Base-by-base conservation (phyloP, 2,113 vertebrate genomes). In the Oryzias melastigma region DNA sequence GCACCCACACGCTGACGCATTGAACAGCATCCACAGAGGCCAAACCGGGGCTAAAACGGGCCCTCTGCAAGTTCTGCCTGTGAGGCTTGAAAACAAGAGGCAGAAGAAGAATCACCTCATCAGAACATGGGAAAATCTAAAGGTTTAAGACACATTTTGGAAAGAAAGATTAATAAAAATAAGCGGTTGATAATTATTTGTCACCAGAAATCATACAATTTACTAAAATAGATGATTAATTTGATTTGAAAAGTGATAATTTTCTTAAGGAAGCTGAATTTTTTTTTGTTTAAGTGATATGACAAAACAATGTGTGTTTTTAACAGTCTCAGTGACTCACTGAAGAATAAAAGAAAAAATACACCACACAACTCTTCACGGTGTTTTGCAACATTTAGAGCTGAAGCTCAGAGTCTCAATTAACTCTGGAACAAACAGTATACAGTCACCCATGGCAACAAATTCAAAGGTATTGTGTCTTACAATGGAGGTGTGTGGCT, bases 1-100 rank as follows among this genome's bases (percentile, higher is more conserved):
- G 71, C 78, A 70, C 73, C 63, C 79, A 83, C 82, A 71, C 35
- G 35, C 73, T 57, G 48, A 76, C 13, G 65, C 52, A 46, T 57
- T 44, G 58, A 79, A 17, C 63, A 14, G 45, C 0, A 16, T 65
- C 76, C 65, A 68, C 46, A 17, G 74, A n/a, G 56, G 68, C 62
- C 71, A 10, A 54, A 41, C 35, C 1, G 17, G 41, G 75, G 65
- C 40, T 59, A 67, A 12, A 35, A 10, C 35, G 35, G 10, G 29
- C 29, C 6, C 3, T 4, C 25, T 25, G 25, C 25, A 25, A 1
- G 29, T 35, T 53, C n/a, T 7, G 24, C 35, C 52, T 46, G 61
- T 1, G 5, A 16, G 43, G 52, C 64, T 65, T 61, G 46, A 10
- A 80, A 73, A 77, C 60, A 58, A 54, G 59, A 62, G 44, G 55